phyloP scores from a whole-genome alignment of 37 sponge, comb jelly and placozoan species.

The Lycopodina hypogea region DNA sequence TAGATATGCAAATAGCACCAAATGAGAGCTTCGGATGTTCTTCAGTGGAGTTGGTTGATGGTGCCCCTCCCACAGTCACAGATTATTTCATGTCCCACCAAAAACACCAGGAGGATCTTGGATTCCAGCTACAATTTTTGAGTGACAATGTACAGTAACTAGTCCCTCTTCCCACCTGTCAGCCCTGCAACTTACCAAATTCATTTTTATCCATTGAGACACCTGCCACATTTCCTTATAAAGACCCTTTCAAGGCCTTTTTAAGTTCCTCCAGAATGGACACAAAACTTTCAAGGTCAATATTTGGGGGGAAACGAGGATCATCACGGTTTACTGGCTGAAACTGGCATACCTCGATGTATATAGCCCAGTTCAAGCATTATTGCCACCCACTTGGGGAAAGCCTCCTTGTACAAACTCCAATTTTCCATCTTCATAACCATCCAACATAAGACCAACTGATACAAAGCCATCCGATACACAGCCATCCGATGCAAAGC shows the following conservation, averaged over 20 bases:
- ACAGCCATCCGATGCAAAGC: no score
- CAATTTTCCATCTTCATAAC: no score
- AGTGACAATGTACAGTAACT: constrained; percentile 22
- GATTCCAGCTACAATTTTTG: constrained; percentile 9
- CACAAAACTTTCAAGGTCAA: constrained; percentile 32
- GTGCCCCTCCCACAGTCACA: constrained; percentile 29
- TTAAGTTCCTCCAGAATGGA: constrained; percentile 11
- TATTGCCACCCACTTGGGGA: no score
- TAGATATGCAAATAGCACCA: constrained; percentile 2
- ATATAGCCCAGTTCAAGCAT: no score
- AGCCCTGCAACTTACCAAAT: constrained; percentile 4
- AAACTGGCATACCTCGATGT: no score
- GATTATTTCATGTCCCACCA: no score
- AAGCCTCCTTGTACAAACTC: no score
- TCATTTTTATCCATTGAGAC: constrained; percentile 16
- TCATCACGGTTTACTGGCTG: constrained; percentile 36
- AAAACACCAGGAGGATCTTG: not conserved
- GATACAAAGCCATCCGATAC: no score
- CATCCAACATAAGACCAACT: no score
- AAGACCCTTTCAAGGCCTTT: constrained; percentile 46
- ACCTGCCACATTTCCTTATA: constrained; percentile 38
- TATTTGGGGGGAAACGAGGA: not conserved
- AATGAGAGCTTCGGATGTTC: not conserved
- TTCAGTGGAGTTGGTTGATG: constrained; percentile 7
- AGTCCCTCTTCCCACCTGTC: constrained; percentile 25